Evolutionary conservation across 2,888 invertebrate genomes (phyloP).

Genomic region (Gymnoscelis rufifasciata): DNA sequence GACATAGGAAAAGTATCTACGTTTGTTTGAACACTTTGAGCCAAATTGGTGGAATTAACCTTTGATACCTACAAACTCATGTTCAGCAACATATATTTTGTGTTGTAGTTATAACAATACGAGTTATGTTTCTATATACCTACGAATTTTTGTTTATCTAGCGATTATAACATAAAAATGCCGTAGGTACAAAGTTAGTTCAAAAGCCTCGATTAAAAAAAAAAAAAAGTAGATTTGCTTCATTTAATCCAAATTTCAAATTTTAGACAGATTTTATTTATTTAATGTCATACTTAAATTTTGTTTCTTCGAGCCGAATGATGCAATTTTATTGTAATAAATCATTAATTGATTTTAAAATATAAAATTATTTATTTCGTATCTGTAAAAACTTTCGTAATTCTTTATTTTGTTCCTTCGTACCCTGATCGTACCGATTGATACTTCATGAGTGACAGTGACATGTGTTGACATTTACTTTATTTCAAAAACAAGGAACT

Average conservation of each 20-base stretch:
- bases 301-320: conserved; percentile 13
- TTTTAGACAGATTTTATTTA: no score
- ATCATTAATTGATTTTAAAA: no score
- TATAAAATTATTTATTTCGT: no score
- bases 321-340: no score
- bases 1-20: conserved; percentile 35
- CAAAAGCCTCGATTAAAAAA: no score
- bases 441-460: neutral
- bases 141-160: neutral
- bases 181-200: no score
- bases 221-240: neutral
- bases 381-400: no score
- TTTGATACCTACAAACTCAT: neutral
- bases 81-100: no score
- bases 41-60: conserved; percentile 18
- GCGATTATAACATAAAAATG: no score
- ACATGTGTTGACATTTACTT: neutral
- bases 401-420: neutral
- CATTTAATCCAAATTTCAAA: neutral
- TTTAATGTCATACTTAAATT: conserved; percentile 1
- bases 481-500: neutral
- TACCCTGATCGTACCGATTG: neutral
- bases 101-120: neutral
- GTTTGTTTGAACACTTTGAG: conserved; percentile 14
- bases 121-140: neutral